phyloP scores from a whole-genome alignment of 1,140 invertebrate species.

The Aculops lycopersici region DNA sequence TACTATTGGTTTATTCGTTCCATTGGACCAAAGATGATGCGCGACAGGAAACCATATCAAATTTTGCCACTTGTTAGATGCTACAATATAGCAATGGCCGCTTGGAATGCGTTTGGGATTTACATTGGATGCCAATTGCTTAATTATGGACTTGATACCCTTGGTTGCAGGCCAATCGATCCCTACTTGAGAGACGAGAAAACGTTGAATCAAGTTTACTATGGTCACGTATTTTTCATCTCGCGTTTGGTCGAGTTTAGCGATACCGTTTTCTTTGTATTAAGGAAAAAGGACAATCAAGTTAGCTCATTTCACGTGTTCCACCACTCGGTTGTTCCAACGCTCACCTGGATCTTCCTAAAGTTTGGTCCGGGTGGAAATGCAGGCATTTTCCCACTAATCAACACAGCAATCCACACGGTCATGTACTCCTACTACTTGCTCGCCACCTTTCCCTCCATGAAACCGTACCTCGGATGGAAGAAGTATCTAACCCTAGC shows the following conservation, averaged over 20 bases:
- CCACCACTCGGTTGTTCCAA: slow-evolving; percentile 3
- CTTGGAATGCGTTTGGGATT: slow-evolving; percentile 10
- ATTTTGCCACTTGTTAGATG: slow-evolving; percentile 39
- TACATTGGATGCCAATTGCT: slow-evolving; percentile 1
- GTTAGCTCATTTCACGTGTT: slow-evolving; percentile 15
- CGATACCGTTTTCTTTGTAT: slow-evolving; percentile 65
- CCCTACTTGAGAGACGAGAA: background rate
- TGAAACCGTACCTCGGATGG: slow-evolving; percentile 4
- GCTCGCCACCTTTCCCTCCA: background rate
- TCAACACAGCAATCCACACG: slow-evolving; percentile 54
- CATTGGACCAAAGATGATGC: slow-evolving; percentile 45
- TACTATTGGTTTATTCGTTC: slow-evolving; percentile 11
- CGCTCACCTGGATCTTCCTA: slow-evolving; percentile 5
- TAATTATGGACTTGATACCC: slow-evolving; percentile 1
- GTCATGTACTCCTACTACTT: slow-evolving; percentile 22
- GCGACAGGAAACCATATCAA: slow-evolving; percentile 37
- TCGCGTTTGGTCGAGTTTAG: slow-evolving; percentile 42
- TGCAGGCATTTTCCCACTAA: slow-evolving; percentile 12
- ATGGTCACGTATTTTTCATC: slow-evolving; percentile 78
- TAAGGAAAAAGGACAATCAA: slow-evolving; percentile 54
- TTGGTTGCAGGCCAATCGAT: slow-evolving; percentile 1
- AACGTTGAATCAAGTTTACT: background rate
- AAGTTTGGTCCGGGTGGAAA: slow-evolving; percentile 3
- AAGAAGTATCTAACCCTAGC: slow-evolving; percentile 4
- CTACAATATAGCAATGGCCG: slow-evolving; percentile 47